Evolutionary conservation across 2,113 vertebrate species (phyloP).

Genomic region (Hydrolagus affinis): DNA sequence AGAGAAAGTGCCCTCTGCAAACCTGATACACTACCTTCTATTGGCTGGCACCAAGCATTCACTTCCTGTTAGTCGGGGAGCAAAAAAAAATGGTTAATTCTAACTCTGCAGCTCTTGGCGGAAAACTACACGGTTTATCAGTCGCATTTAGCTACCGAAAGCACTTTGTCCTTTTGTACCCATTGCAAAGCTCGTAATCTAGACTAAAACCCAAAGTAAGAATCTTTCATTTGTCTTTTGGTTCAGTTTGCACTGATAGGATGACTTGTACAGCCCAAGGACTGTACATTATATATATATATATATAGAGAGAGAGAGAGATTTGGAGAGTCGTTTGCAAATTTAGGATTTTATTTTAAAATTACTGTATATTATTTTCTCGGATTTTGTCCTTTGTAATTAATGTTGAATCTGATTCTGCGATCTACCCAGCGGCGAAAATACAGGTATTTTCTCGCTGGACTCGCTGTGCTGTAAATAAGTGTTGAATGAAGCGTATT

Average conservation of each 20-base stretch:
- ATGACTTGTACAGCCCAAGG: neutral
- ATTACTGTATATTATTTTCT: neutral
- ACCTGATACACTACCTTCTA: neutral
- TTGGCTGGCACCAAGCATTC: neutral
- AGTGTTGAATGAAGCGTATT: constrained; percentile 30
- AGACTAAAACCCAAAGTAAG: neutral
- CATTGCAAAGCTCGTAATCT: neutral
- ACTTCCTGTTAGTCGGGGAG: neutral
- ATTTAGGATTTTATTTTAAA: neutral
- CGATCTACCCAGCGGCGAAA: constrained; percentile 4
- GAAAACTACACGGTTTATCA: neutral
- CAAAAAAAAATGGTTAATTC: constrained; percentile 5
- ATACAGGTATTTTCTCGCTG: neutral
- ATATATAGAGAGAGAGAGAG: too few relatives aligned
- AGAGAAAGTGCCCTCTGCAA: neutral
- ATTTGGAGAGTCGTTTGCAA: neutral
- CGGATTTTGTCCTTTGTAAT: neutral
- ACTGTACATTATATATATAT: neutral
- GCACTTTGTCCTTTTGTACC: neutral
- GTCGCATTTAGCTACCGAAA: neutral
- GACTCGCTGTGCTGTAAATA: constrained; percentile 5
- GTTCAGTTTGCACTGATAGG: neutral
- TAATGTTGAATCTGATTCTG: constrained; percentile 17
- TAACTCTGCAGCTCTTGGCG: neutral
- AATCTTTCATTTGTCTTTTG: neutral